A percentile compares a stretch with the other conserved stretches of the same genome.
These are phyloP conservation scores for Amblyopsis rosae DNA, from an alignment of 2,113 vertebrate genomes.

Conservation along the genomic window DNA sequence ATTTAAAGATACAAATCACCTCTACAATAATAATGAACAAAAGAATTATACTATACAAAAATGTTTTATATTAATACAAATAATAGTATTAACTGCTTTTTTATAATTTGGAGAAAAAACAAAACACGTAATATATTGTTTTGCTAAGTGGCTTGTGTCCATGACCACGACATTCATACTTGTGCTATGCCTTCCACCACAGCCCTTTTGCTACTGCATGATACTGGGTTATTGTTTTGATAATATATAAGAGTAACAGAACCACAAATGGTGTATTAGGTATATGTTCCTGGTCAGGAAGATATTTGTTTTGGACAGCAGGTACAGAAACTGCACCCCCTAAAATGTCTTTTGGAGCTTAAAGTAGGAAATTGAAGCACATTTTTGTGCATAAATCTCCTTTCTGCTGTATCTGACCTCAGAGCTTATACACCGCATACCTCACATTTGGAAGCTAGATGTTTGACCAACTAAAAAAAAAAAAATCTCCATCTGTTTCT, in stretches of 20 bases:
- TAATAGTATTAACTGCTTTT: too few relatives aligned
- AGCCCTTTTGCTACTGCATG: not conserved
- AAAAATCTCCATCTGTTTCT: not conserved
- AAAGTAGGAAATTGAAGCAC: slow-evolving; percentile 63
- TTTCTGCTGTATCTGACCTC: slow-evolving; percentile 46
- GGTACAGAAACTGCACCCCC: slow-evolving; percentile 30
- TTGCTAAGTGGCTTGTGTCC: not conserved
- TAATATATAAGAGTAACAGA: too few relatives aligned
- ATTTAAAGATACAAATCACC: not conserved
- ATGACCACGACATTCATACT: not conserved
- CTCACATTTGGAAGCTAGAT: slow-evolving; percentile 30
- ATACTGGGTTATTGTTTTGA: not conserved
- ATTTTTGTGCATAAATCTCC: slow-evolving; percentile 60
- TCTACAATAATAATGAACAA: not conserved
- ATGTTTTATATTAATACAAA: not conserved
- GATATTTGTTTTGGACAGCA: slow-evolving; percentile 4
- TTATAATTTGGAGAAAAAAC: too few relatives aligned
- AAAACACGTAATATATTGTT: too few relatives aligned
- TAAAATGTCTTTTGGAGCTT: slow-evolving; percentile 41
- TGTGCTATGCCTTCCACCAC: not conserved
- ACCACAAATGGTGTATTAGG: too few relatives aligned
- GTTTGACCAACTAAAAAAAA: not conserved
- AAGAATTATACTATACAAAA: not conserved
- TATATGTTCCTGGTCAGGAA: slow-evolving; percentile 11
- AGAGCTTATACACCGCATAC: slow-evolving; percentile 28